Percentiles rank a stretch among this genome's conserved stretches.
Evolutionary conservation across 2,797 vertebrate species (phyloP).

Genomic region (Hydrophis major): DNA sequence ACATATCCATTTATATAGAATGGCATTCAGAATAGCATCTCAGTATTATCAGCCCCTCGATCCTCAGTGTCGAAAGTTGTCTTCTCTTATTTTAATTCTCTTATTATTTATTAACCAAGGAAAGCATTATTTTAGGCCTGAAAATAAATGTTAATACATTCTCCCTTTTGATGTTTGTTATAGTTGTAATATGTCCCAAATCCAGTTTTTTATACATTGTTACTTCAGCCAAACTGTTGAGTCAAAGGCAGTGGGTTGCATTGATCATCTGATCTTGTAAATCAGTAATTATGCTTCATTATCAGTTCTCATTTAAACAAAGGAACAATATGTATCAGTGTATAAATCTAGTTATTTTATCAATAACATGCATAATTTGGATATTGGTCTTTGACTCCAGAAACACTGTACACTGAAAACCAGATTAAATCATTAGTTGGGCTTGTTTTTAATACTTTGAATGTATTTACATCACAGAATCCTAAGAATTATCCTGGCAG

Average conservation of each 20-base stretch:
- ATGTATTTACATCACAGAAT: background rate
- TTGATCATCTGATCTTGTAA: background rate
- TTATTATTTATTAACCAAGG: background rate
- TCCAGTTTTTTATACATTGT: background rate
- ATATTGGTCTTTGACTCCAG: background rate
- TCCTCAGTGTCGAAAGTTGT: background rate
- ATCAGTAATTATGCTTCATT: background rate
- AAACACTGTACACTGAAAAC: background rate
- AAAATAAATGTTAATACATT: background rate
- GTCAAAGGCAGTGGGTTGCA: background rate
- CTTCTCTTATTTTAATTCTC: background rate
- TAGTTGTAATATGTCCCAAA: background rate
- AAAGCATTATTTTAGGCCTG: background rate
- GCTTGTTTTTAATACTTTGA: background rate
- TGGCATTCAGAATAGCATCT: background rate
- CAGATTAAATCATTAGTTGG: background rate
- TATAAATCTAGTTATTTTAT: background rate
- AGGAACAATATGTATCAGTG: background rate
- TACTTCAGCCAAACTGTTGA: background rate
- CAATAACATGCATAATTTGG: background rate
- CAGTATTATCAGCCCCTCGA: background rate
- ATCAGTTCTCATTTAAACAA: background rate
- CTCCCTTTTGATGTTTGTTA: background rate
- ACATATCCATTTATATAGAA: background rate
- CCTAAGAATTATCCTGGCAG: background rate